phyloP scores from a whole-genome alignment of 2,888 invertebrate genomes.

The Mythimna impura region DNA sequence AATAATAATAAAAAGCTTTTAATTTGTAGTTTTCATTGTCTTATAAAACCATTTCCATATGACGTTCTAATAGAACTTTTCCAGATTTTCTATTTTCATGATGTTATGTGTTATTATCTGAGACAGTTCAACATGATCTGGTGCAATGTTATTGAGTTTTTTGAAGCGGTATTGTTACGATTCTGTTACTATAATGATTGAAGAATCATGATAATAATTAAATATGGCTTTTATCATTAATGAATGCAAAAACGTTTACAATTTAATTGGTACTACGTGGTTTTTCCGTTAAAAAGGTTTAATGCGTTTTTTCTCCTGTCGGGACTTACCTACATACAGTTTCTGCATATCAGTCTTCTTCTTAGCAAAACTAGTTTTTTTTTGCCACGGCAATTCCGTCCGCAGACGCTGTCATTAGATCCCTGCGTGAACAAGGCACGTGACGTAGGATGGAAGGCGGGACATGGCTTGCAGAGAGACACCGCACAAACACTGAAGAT shows the following conservation, averaged over 20 bases:
- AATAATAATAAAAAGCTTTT: constrained; percentile 15
- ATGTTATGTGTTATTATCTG: neutral
- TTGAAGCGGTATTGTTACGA: neutral
- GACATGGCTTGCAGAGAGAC: no score
- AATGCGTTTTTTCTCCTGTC: neutral
- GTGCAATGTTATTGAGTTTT: neutral
- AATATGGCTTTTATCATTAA: neutral
- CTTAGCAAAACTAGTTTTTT: no score
- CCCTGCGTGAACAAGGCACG: no score
- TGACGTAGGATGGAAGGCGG: no score
- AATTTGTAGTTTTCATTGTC: neutral
- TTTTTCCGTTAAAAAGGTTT: neutral
- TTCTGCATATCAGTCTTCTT: no score
- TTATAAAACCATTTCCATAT: no score
- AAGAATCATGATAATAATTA: neutral
- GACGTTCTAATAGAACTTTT: neutral
- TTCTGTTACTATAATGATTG: constrained; percentile 7
- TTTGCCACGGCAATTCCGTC: no score
- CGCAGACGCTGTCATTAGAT: no score
- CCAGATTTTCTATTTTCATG: no score
- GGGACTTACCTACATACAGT: no score
- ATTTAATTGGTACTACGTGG: constrained; percentile 1
- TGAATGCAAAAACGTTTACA: neutral
- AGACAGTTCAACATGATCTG: neutral
- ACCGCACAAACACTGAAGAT: no score